Base-by-base conservation (phyloP, 2,797 vertebrate genomes). In the Rousettus madagascariensis region DNA sequence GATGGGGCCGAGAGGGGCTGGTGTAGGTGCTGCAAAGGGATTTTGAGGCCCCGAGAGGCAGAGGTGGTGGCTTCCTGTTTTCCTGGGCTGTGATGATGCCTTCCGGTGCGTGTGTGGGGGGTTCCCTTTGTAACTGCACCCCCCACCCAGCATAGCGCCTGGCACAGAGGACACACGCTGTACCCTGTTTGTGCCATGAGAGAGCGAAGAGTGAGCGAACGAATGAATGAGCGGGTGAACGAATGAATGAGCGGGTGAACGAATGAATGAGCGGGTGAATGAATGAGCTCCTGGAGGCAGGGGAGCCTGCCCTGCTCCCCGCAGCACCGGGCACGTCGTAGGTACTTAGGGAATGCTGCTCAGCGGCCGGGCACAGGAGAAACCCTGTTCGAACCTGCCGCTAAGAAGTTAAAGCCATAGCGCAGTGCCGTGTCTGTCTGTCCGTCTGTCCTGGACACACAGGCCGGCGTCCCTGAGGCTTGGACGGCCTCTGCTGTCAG, bases 391-490 rank as follows among this genome's bases (percentile, higher is more conserved):
- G 66, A 63, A 24, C 6, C 33, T 1, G 1, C n/a, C 41, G 10
- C 30, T 28, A 11, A 66, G 61, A 63, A 22, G 19, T 33, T 1
- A 61, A 43, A 71, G 43, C 33, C 41, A 0, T 1, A 8, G 15
- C 0, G 20, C 19, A 15, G 68, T 6, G 19, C 8, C 15, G 26
- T 2, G n/a, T 6, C 24, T 3, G 49, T 49, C 49, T 16, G 49
- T 3, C 51, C 1, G n/a, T 28, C 26, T 0, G 0, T 20, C 49
- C 46, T 24, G 10, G 72, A 28, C 30, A 8, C 0, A 2, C 16
- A 0, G 2, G 28, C 6, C 26, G 7, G 68, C 5, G 0, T 22
- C n/a, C 8, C 57, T 51, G 51, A 30, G 11, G 9, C 59, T 30
- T 8, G 6, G 19, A 12, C 19, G 77, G 66, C 6, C 36, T 88